Conservation (phyloP, 2,113 vertebrate species). For the Gracilinanus agilis region DNA sequence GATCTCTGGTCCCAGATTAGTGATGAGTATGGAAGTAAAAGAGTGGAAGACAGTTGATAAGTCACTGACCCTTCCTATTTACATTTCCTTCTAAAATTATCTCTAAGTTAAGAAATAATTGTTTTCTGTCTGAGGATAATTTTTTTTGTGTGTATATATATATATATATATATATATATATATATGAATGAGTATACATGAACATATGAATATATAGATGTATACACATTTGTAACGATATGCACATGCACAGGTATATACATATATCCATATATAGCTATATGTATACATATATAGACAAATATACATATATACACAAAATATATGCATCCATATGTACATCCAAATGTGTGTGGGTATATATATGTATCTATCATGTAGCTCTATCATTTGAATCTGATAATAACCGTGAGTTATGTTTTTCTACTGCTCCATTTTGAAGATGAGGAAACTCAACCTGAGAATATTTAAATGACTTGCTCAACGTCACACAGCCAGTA, state of each 20-base stretch:
- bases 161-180: no score
- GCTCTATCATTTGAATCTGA: conserved; percentile 15
- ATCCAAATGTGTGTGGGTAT: no score
- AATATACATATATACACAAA: no score
- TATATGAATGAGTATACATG: no score
- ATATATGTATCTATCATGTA: neutral
- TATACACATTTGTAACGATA: no score
- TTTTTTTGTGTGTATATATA: neutral
- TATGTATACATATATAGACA: no score
- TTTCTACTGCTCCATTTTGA: neutral
- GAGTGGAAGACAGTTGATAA: neutral
- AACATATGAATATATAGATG: no score
- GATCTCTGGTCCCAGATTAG: neutral
- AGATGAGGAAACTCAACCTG: neutral
- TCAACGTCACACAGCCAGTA: neutral
- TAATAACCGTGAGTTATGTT: neutral
- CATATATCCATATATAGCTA: no score
- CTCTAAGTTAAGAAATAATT: neutral
- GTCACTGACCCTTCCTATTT: neutral
- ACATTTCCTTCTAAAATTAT: neutral
- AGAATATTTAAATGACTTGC: neutral
- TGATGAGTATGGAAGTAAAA: neutral
- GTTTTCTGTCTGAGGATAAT: neutral
- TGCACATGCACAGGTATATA: no score
- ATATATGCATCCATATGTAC: no score